Evolutionary conservation across 53 echinoderm and acorn worm genomes (phyloP), one percentile per base, ranked within the genome.

Genomic region (Henricia sp.): DNA sequence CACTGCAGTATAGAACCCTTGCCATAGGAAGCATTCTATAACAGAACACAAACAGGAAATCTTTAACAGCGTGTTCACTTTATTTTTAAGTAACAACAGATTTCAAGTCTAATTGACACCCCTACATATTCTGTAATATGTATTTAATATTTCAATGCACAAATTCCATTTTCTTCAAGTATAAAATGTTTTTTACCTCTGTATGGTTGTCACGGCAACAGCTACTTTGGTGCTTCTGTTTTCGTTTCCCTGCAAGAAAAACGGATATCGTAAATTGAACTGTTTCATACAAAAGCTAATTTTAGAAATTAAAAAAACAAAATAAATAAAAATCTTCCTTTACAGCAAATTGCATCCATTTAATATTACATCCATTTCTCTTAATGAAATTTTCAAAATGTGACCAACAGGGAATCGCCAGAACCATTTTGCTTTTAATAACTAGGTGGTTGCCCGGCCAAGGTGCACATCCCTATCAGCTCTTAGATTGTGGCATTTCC

Each of bases 1-100:
- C 95, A 90, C 95, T 95, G 68, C 95, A 95, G 51, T 95, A 95
- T 13, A 95, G 65, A 3, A 95, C 95, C 34, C 95, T 82, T 13
- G 95, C 95, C 48, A 86, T 85, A 2, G 95, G 95, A 1, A 95
- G 88, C 58, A 90, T 64, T 55, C 95, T 95, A 20, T 11, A 3
- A 50, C 67, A 39, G 24, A 50, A 50, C 62, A 35, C 25, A n/a
- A 43, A 16, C 16, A 20, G 27, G 37, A 12, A 23, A 53, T 3
- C 16, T 29, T 32, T 10, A 0, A 44, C 13, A 44, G 44, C 6
- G 34, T 1, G 28, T 63, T 63, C 4, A 63, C 34, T 63, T 59
- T 24, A 3, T 30, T 71, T 13, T 27, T 11, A 59, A 1, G 24
- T 14, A 39, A 55, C n/a, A n/a, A n/a, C n/a, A n/a, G n/a, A n/a